Evolutionary conservation across 1,140 invertebrate genomes (phyloP).

Genomic region (Drosophila nigromelanica): DNA sequence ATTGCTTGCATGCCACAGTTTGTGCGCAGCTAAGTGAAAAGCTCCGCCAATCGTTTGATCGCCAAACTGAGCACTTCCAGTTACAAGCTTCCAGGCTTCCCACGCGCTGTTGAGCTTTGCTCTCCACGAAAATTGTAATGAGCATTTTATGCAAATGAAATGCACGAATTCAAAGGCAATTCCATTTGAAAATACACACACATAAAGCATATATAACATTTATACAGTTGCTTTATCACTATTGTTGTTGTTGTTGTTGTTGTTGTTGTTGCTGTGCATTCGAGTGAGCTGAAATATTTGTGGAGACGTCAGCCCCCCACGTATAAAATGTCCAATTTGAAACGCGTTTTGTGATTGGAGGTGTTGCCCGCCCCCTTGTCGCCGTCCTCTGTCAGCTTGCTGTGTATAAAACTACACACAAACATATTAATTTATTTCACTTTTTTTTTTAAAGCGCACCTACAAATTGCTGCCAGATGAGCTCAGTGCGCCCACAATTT

Average conservation of each 20-base stretch:
- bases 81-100: constrained; percentile 35
- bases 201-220: constrained; percentile 34
- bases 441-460: constrained; percentile 52
- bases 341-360: constrained; percentile 53
- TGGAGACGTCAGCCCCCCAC: constrained; percentile 44
- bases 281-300: constrained; percentile 26
- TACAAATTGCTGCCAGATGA: constrained; percentile 75
- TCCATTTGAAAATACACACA: constrained; percentile 32
- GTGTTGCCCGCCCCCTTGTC: constrained; percentile 44
- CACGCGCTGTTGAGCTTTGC: constrained; percentile 48
- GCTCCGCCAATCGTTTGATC: constrained; percentile 23
- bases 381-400: constrained; percentile 8
- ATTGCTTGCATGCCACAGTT: not conserved
- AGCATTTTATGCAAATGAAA: constrained; percentile 65
- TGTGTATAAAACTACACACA: constrained; percentile 5
- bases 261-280: constrained; percentile 29
- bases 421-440: constrained; percentile 26
- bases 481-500: constrained; percentile 69
- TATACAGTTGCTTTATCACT: constrained; percentile 29
- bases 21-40: constrained; percentile 12
- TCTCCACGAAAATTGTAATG: constrained; percentile 47
- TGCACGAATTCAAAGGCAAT: constrained; percentile 51
- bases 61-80: not conserved
- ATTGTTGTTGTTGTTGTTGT: constrained; percentile 8
- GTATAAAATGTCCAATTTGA: constrained; percentile 49